phyloP scores from a whole-genome alignment of 2,888 invertebrate genomes.

The Zeuzera pyrina region DNA sequence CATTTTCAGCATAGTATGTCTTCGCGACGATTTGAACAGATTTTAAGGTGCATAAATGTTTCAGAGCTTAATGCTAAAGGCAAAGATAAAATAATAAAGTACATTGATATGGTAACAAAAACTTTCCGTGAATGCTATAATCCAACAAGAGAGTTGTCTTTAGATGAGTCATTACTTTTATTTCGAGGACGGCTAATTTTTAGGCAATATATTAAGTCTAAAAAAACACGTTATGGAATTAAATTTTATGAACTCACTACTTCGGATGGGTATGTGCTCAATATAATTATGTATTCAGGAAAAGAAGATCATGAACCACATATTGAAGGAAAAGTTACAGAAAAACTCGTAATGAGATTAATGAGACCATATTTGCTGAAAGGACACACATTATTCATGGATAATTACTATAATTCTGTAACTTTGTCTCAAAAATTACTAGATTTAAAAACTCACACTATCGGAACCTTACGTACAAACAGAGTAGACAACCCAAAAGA shows the following conservation, averaged over 20 bases:
- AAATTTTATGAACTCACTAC: constrained; percentile 23
- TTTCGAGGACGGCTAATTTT: constrained; percentile 20
- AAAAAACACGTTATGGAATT: constrained; percentile 24
- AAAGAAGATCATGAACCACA: constrained; percentile 12
- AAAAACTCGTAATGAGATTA: constrained; percentile 15
- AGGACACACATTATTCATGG: constrained; percentile 19
- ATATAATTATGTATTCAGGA: constrained; percentile 21
- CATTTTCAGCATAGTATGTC: constrained; percentile 16
- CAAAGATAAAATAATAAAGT: constrained; percentile 14
- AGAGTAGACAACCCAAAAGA: constrained; percentile 16
- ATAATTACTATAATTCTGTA: constrained; percentile 19
- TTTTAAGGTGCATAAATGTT: constrained; percentile 20
- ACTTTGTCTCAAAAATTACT: constrained; percentile 14
- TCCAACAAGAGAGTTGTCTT: constrained; percentile 16
- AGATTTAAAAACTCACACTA: constrained; percentile 15
- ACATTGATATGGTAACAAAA: constrained; percentile 15
- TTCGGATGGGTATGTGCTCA: constrained; percentile 23
- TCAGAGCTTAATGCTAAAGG: constrained; percentile 17
- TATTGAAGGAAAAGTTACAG: constrained; percentile 13
- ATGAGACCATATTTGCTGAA: constrained; percentile 17
- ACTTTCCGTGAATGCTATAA: constrained; percentile 17
- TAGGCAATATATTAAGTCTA: constrained; percentile 20
- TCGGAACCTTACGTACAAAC: constrained; percentile 16
- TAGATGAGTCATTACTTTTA: constrained; percentile 20
- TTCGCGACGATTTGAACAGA: constrained; percentile 15